A percentile compares a stretch with the other conserved stretches of the same genome.
Evolutionary conservation across 1,140 invertebrate genomes (phyloP).

Genomic region (Pseudachorutes palmiensis): DNA sequence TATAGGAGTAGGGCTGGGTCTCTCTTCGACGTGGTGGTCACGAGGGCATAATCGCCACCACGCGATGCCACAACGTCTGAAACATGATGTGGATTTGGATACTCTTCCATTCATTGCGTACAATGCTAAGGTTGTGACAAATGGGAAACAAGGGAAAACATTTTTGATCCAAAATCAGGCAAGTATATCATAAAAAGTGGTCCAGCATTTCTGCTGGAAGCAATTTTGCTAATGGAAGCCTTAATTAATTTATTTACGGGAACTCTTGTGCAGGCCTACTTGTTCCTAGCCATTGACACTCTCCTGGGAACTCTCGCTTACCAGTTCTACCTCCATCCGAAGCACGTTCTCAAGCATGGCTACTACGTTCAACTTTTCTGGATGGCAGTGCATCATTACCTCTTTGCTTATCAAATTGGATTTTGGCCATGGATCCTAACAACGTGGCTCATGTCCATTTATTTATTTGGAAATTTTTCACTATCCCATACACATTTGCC

Average conservation of each 20-base stretch:
- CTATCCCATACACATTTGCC: constrained; percentile 25
- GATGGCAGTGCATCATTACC: constrained; percentile 31
- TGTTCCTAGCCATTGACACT: constrained; percentile 24
- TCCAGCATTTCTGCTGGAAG: background rate
- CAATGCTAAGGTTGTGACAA: constrained; percentile 17
- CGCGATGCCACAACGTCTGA: constrained; percentile 24
- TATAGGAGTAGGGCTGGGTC: constrained; percentile 8
- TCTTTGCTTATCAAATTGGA: constrained; percentile 18
- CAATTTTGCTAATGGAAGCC: background rate
- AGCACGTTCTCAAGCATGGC: constrained; percentile 16
- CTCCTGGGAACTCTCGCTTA: constrained; percentile 21
- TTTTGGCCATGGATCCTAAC: constrained; percentile 20
- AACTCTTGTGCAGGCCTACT: constrained; percentile 17
- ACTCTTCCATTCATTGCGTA: constrained; percentile 20
- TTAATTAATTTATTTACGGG: constrained; percentile 3
- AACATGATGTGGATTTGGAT: constrained; percentile 26
- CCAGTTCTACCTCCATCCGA: constrained; percentile 25
- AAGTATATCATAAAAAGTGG: background rate
- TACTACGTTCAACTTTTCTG: constrained; percentile 22
- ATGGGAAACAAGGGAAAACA: constrained; percentile 21
- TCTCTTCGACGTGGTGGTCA: constrained; percentile 13
- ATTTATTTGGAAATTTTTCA: constrained; percentile 24
- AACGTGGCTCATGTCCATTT: constrained; percentile 25
- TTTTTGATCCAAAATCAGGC: constrained; percentile 22
- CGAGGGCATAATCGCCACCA: constrained; percentile 19